Evolutionary conservation across 2,113 vertebrate species (phyloP).

Genomic region (Apodemus speciosus): DNA sequence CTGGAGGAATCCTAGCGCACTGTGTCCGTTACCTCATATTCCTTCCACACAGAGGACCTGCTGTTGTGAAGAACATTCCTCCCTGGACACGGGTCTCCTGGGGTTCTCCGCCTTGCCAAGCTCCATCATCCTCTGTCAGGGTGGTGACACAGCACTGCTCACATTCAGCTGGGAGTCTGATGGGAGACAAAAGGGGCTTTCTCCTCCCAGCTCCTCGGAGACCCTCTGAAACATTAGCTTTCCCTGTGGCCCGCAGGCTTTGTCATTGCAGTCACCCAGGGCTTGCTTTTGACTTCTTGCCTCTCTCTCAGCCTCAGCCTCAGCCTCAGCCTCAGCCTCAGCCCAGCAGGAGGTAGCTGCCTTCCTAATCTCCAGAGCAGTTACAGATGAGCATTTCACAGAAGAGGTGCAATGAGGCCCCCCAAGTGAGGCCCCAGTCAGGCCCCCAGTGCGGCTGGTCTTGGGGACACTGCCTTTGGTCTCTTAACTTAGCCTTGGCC

Average conservation of each 20-base stretch:
- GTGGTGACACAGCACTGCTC: slow-evolving; percentile 78
- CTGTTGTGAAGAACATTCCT: slow-evolving; percentile 86
- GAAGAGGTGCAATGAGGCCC: slow-evolving; percentile 13
- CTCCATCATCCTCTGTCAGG: slow-evolving; percentile 81
- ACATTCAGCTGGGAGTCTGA: slow-evolving; percentile 57
- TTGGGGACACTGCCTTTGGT: neutral
- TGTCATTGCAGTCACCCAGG: slow-evolving; percentile 81
- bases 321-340: slow-evolving; percentile 80
- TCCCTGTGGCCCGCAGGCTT: slow-evolving; percentile 74
- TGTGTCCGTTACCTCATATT: slow-evolving; percentile 76
- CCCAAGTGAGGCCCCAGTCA: too few relatives aligned
- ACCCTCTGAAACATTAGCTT: slow-evolving; percentile 85
- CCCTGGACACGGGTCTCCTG: slow-evolving; percentile 79
- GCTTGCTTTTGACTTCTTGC: slow-evolving; percentile 76
- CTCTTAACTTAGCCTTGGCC: slow-evolving; percentile 19
- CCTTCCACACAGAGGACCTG: slow-evolving; percentile 83
- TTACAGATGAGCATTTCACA: neutral
- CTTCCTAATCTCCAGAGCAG: slow-evolving; percentile 66
- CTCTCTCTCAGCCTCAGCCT: slow-evolving; percentile 86
- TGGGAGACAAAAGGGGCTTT: slow-evolving; percentile 82
- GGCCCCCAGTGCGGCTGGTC: neutral
- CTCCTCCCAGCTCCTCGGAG: slow-evolving; percentile 18
- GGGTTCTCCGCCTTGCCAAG: slow-evolving; percentile 80
- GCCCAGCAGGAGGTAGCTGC: slow-evolving; percentile 69
- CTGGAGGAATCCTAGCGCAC: slow-evolving; percentile 82